These are phyloP conservation scores for Oikopleura vanhoeffeni DNA, from an alignment of 23 tunicate species.

Conservation along the genomic window DNA sequence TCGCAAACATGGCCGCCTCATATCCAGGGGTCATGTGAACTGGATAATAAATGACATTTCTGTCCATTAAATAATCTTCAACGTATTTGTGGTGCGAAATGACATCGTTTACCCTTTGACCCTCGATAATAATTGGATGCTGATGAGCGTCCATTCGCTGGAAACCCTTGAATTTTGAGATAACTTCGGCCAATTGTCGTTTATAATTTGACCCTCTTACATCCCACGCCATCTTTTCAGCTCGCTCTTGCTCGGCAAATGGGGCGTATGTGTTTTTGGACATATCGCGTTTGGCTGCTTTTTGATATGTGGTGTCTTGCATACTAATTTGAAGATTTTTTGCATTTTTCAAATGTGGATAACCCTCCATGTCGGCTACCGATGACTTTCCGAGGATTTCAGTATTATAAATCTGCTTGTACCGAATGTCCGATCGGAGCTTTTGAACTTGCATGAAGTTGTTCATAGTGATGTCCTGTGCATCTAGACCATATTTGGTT, in stretches of 20 bases:
- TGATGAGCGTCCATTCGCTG: constrained; percentile 62
- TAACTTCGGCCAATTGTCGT: constrained; percentile 41
- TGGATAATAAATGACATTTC: constrained; percentile 61
- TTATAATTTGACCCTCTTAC: constrained; percentile 25
- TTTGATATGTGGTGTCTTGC: neutral
- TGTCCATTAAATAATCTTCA: constrained; percentile 60
- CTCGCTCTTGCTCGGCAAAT: neutral
- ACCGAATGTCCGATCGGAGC: neutral
- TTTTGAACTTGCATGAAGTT: neutral
- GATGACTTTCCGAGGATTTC: neutral
- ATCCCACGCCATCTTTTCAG: constrained; percentile 7
- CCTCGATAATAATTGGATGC: constrained; percentile 44
- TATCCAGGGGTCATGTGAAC: constrained; percentile 78
- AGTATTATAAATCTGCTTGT: neutral
- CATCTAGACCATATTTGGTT: constrained; percentile 2
- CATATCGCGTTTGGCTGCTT: neutral
- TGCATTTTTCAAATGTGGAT: neutral
- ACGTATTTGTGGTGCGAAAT: constrained; percentile 28
- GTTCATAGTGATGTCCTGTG: neutral
- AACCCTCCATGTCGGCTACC: neutral
- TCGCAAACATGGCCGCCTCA: constrained; percentile 61
- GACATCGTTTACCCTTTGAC: neutral
- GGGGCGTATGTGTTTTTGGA: neutral
- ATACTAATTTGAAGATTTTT: neutral
- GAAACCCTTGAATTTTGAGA: constrained; percentile 52